Evolutionary conservation across 2,888 invertebrate genomes (phyloP).

Genomic region (Drosophila flavopinicola): DNA sequence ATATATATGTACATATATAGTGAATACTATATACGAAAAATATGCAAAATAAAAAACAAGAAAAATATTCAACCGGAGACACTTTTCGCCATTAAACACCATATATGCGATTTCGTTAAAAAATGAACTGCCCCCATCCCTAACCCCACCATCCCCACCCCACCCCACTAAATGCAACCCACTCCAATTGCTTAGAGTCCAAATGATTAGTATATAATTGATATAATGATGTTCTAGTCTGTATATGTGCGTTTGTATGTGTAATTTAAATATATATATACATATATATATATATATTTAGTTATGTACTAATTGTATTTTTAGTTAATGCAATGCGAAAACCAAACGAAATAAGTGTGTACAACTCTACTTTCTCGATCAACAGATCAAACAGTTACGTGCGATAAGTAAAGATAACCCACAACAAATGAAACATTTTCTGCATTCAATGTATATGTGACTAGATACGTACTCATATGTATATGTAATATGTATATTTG

Average conservation of each 20-base stretch:
- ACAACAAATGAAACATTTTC: slow-evolving; percentile 70
- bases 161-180: slow-evolving; percentile 3
- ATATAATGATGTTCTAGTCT: slow-evolving; percentile 56
- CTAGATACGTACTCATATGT: slow-evolving; percentile 72
- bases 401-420: slow-evolving; percentile 41
- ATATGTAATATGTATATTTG: slow-evolving; percentile 80
- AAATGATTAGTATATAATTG: slow-evolving; percentile 46
- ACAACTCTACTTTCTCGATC: slow-evolving; percentile 49
- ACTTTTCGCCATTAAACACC: slow-evolving; percentile 16
- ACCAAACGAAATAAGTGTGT: slow-evolving; percentile 34
- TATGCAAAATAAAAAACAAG: slow-evolving; percentile 8
- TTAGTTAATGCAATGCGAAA: slow-evolving; percentile 49
- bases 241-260: slow-evolving; percentile 64
- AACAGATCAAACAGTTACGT: slow-evolving; percentile 23
- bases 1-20: slow-evolving; percentile 23
- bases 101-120: slow-evolving; percentile 32
- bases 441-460: slow-evolving; percentile 80
- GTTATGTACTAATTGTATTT: slow-evolving; percentile 48
- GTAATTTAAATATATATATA: slow-evolving; percentile 64
- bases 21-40: slow-evolving; percentile 14
- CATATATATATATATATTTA: slow-evolving; percentile 40
- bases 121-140: neutral
- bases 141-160: slow-evolving; percentile 1
- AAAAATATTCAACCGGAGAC: slow-evolving; percentile 30
- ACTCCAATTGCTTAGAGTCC: slow-evolving; percentile 24